Evolutionary conservation across 2,888 invertebrate genomes (phyloP), one percentile per base, ranked within the genome.

Genomic region (Calephelis perditalis): DNA sequence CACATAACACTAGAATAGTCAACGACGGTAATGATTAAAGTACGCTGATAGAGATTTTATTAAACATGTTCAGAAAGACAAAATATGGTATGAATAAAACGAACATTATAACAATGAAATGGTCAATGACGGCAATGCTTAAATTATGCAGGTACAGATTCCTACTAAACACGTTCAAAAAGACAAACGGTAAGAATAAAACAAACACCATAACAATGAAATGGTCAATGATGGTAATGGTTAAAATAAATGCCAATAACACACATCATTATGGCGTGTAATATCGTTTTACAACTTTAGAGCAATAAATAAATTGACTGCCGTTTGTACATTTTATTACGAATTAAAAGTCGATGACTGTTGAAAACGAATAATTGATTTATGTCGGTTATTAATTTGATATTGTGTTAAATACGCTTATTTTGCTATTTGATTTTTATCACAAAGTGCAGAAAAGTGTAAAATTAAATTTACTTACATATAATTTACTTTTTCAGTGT

Each of bases 221-320:
- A 78, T 78, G 82, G 82, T 83, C 81, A 84, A 76, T 83, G 84
- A 83, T 84, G 83, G 82, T 84, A 79, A 85, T 82, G 77, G 79
- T 79, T 79, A 77, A 80, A 86, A 87, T 87, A 84, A 87, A 90
- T 79, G 82, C 82, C 86, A 86, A 85, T 87, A 86, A 83, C 86
- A 86, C 86, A 85, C 86, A 76, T 88, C 82, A 89, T 89, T 87
- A 89, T 82, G 77, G 80, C 82, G 82, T 88, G 84, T 87, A 86
- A 89, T 87, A 89, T 87, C 78, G 85, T 82, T 90, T 89, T 86
- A 90, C 89, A 87, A 86, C 90, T 88, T 84, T 78, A 82, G 81
- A 79, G 88, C 82, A 86, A 86, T 89, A 89, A 90, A 89, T 87
- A 86, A 81, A 87, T 86, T 85, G 84, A 87, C 86, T 87, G 87